Evolutionary conservation across 2,888 invertebrate genomes (phyloP).

Genomic region (Acleris emargana): DNA sequence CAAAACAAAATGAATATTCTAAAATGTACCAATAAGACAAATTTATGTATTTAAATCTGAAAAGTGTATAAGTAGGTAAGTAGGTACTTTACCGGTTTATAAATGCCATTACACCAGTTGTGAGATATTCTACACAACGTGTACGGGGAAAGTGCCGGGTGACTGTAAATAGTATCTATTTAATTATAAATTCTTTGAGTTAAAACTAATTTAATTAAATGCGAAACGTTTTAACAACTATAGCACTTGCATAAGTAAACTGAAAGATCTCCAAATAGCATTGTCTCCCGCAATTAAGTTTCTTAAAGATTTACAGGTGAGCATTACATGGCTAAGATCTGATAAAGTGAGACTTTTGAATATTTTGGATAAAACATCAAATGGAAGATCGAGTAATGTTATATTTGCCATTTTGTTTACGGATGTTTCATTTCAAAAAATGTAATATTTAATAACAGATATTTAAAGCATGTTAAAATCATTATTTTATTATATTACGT

Average conservation of each 20-base stretch:
- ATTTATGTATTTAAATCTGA: constrained; percentile 27
- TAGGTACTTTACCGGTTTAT: constrained; percentile 50
- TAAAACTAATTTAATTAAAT: neutral
- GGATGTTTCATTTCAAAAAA: constrained; percentile 12
- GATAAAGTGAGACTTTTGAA: constrained; percentile 52
- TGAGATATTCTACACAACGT: constrained; percentile 62
- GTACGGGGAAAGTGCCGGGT: constrained; percentile 50
- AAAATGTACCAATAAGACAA: neutral
- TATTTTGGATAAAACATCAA: constrained; percentile 64
- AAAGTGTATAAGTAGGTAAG: neutral
- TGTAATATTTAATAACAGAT: neutral
- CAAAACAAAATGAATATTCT: too few relatives aligned
- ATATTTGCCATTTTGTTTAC: constrained; percentile 41
- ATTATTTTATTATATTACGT: constrained; percentile 1
- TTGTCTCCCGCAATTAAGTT: constrained; percentile 59
- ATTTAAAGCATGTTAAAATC: neutral
- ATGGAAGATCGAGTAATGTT: constrained; percentile 53
- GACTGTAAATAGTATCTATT: constrained; percentile 41
- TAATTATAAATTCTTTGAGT: neutral
- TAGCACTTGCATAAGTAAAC: constrained; percentile 53
- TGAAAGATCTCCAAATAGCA: constrained; percentile 60
- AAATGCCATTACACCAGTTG: constrained; percentile 71
- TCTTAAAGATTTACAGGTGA: constrained; percentile 62
- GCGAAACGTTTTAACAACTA: neutral
- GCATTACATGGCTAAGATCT: constrained; percentile 66